Base-by-base conservation (phyloP, 2,113 vertebrate species). In the Coptodon bakossiorum region DNA sequence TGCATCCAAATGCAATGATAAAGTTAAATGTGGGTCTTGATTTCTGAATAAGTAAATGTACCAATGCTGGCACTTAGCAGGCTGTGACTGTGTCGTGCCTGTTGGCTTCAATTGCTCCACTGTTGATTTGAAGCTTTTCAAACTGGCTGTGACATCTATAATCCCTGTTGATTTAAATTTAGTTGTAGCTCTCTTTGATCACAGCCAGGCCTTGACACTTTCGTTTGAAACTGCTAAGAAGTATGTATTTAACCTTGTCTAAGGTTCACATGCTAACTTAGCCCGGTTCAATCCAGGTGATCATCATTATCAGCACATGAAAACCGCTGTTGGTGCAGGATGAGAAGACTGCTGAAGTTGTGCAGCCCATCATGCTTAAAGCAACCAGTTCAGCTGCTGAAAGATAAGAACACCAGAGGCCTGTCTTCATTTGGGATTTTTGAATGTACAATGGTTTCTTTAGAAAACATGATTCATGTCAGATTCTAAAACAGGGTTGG, bases 101-200 rank as follows among this genome's bases (percentile, higher is more conserved):
- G 85, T 61, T 90, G 78, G 85, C 63, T 89, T 50, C 82, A 80
- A 89, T 90, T 71, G 71, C 83, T 68, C 84, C 84, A 3, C 48
- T 52, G 82, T 45, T 87, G 88, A 93, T 92, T 89, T 84, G 66
- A 92, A 86, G 84, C 85, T 83, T 68, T 92, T 86, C 36, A 88
- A 89, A 91, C 59, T 53, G 63, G 82, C 84, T 86, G 82, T 34
- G 88, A 90, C 83, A 79, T 19, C 83, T 80, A 48, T 81, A 90
- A 87, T 93, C 91, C 87, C 76, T 17, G 83, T 38, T 90, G 90
- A 83, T 92, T 90, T 89, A 83, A 82, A 90, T 90, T 56, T 84
- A 82, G 40, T 50, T 82, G 50, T 83, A 40, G 71, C 81, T 17
- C 52, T 71, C 84, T 90, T 91, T 93, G 88, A 91, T 91, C 87